Conservation (phyloP, 2,888 invertebrate species). For the Tetramorium bicarinatum region DNA sequence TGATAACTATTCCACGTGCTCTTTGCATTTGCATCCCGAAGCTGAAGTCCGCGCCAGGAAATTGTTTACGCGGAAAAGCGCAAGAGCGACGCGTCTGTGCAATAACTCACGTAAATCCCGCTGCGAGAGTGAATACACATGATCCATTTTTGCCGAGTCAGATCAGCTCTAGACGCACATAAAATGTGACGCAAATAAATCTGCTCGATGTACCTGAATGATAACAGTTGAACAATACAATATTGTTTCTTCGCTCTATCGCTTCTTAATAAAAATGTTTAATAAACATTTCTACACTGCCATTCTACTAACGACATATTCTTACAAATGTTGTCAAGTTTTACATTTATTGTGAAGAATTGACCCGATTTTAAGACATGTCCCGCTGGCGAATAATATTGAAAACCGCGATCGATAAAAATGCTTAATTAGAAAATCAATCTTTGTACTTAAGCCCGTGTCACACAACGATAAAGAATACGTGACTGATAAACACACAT, state of each 20-base stretch:
- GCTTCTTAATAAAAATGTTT: neutral
- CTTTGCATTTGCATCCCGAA: constrained; percentile 16
- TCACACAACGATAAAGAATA: constrained; percentile 38
- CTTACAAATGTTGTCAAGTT: neutral
- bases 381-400: neutral
- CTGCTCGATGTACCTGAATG: neutral
- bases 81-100: neutral
- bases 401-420: constrained; percentile 49
- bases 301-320: neutral
- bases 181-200: neutral
- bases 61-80: constrained; percentile 11
- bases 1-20: constrained; percentile 20
- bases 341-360: neutral
- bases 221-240: neutral
- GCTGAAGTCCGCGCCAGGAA: constrained; percentile 11
- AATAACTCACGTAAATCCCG: constrained; percentile 13
- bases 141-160: neutral
- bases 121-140: neutral
- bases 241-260: neutral
- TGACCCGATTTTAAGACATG: neutral
- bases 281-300: neutral
- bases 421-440: constrained; percentile 28
- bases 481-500: constrained; percentile 56
- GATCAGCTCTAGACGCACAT: neutral
- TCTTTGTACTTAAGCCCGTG: constrained; percentile 17